Evolutionary conservation across 2,113 vertebrate genomes (phyloP), one percentile per base, ranked within the genome.

Genomic region (Trematocara variabile): DNA sequence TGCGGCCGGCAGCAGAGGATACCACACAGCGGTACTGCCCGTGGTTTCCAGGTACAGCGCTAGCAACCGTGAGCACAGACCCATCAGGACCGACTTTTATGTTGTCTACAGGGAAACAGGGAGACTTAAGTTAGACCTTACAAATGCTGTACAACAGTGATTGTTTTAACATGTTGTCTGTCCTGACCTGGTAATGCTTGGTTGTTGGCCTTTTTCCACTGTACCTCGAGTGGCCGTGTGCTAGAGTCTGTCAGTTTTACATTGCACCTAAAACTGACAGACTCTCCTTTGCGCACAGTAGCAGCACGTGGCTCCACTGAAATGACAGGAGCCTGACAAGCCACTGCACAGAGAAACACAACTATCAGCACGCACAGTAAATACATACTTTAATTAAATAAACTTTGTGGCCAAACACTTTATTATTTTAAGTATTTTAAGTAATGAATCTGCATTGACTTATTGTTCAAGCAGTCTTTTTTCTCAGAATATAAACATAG

Each of bases 1-100:
- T 93, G 1, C 96, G 95, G 0, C 98, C 98, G 0, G 95, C 97
- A 58, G 93, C 87, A 7, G 96, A 98, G 88, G 94, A 88, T 7
- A 96, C 98, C 84, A 97, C 84, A 1, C 99, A 99, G 88, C 96
- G 97, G 91, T 98, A 99, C 48, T 97, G 86, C 0, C 98, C 99
- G 1, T 98, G 98, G 96, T 99, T 98, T 83, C 87, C 89, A 53
- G 94, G 95, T 0, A 94, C 95, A 56, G 95, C 89, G 0, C 90
- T 82, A 0, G 95, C 41, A 25, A 99, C 89, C 6, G 97, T 97
- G 92, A 99, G 94, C 79, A 97, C 91, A 0, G 97, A 96, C 81
- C 97, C 97, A 0, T 97, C 97, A 55, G 96, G 81, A 4, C 97
- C 97, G 46, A 97, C 85, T 87, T 96, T 97, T 77, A 97, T 93